phyloP scores from a whole-genome alignment of 2,113 vertebrate species.

The Melanerpes aurifrons region DNA sequence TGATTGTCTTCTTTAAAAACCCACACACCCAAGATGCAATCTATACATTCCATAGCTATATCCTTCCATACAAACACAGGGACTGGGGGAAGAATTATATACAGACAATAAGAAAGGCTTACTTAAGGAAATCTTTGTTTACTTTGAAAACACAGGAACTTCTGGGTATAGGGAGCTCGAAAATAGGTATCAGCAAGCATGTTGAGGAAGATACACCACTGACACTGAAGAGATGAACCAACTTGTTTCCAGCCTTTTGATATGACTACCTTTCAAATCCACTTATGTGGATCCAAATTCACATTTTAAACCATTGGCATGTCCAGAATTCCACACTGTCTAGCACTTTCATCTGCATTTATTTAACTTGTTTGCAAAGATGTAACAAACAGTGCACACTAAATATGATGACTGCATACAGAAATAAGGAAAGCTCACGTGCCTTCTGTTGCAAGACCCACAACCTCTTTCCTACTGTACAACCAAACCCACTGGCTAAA shows the following conservation, averaged over 20 bases:
- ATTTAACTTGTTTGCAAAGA: neutral
- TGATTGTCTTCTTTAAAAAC: neutral
- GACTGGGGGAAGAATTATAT: neutral
- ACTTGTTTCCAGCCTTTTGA: neutral
- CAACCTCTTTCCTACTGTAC: neutral
- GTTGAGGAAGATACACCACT: neutral
- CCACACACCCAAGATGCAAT: neutral
- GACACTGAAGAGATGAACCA: neutral
- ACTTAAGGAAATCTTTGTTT: conserved; percentile 13
- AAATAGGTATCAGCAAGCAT: neutral
- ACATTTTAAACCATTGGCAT: neutral
- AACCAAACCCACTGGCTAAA: neutral
- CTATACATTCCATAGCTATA: neutral
- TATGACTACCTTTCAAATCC: neutral
- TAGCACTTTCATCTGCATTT: neutral
- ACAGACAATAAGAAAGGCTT: neutral
- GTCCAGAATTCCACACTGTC: neutral
- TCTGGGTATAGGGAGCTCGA: neutral
- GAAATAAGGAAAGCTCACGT: neutral
- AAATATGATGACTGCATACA: neutral
- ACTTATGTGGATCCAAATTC: neutral
- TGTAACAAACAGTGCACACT: neutral
- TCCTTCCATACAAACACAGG: neutral
- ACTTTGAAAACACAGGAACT: neutral
- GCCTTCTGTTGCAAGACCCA: neutral